These are phyloP conservation scores for Ciconia nigra DNA, from an alignment of 2,797 vertebrate species.

Conservation along the genomic window DNA sequence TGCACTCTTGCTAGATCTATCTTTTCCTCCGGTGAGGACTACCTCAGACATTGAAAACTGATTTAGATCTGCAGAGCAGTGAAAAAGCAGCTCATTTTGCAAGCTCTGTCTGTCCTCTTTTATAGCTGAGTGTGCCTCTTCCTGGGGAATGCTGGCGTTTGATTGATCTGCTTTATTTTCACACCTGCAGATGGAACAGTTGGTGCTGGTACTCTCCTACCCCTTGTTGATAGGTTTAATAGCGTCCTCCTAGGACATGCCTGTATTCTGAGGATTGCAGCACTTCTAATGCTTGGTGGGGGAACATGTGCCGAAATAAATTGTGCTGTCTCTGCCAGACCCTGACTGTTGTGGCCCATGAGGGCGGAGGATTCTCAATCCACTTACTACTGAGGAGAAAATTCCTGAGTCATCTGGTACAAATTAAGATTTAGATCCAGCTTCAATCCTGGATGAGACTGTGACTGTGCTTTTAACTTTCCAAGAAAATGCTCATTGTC, in stretches of 20 bases:
- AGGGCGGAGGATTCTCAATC: background rate
- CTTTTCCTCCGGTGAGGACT: background rate
- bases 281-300: background rate
- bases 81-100: background rate
- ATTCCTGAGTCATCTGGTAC: slow-evolving; percentile 26
- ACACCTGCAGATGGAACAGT: background rate
- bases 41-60: accelerated
- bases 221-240: background rate
- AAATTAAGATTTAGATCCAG: background rate
- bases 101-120: background rate
- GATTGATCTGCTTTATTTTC: background rate
- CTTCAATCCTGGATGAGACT: background rate
- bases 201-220: background rate
- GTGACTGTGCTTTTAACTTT: background rate
- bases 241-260: background rate
- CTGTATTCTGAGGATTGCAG: background rate
- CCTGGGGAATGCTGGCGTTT: accelerated
- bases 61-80: background rate
- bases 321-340: background rate
- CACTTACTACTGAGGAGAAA: background rate
- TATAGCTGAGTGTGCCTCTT: background rate
- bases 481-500: background rate
- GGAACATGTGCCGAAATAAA: background rate
- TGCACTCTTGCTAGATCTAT: background rate
- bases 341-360: background rate